These are phyloP conservation scores for Embidobia sp. DNA, from an alignment of 2,888 invertebrate species.

Conservation along the genomic window DNA sequence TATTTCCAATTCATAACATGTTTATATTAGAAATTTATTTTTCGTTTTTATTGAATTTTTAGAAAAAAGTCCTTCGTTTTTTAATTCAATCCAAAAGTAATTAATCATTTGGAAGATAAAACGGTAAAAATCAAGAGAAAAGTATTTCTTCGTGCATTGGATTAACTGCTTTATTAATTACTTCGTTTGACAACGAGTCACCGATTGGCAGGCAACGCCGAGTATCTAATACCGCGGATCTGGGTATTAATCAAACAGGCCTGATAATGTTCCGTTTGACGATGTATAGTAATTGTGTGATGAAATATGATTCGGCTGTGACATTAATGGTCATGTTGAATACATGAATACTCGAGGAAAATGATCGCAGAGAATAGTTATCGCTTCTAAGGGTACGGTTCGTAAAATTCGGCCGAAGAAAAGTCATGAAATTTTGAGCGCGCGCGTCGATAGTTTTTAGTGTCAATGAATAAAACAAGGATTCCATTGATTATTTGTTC, in stretches of 20 bases:
- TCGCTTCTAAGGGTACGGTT: not conserved
- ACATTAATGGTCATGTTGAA: constrained; percentile 13
- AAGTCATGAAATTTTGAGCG: too few species aligned
- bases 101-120: too few species aligned
- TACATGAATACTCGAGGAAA: not conserved
- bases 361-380: not conserved
- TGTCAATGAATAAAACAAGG: too few species aligned
- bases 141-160: too few species aligned
- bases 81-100: too few species aligned
- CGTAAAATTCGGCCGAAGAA: not conserved
- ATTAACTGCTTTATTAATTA: constrained; percentile 10
- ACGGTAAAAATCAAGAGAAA: too few species aligned
- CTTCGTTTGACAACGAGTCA: not conserved
- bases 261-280: constrained; percentile 18
- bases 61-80: too few species aligned
- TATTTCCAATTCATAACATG: too few species aligned
- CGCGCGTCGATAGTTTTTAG: too few species aligned
- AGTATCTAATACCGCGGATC: constrained; percentile 8
- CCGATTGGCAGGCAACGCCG: constrained; percentile 6
- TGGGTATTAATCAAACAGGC: constrained; percentile 20
- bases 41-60: too few species aligned
- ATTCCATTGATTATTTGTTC: too few species aligned
- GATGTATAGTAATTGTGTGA: constrained; percentile 18
- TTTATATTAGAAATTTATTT: too few species aligned
- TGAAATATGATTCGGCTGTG: constrained; percentile 9